These are phyloP conservation scores for Smittia aterrima DNA, from an alignment of 2,888 invertebrate genomes.

Conservation along the genomic window DNA sequence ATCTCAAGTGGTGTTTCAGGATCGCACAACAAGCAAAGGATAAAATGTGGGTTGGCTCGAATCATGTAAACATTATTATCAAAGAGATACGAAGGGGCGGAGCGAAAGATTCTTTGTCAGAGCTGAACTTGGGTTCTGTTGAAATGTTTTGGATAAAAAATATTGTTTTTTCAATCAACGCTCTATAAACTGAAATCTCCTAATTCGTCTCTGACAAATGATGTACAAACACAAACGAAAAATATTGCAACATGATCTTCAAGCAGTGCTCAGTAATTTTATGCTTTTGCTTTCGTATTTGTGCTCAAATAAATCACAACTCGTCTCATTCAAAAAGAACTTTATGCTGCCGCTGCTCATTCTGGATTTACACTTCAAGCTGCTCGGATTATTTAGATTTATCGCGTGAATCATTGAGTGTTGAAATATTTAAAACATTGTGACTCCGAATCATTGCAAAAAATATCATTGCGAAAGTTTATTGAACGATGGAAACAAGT, in stretches of 20 bases:
- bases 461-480: neutral
- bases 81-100: neutral
- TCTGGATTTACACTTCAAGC: neutral
- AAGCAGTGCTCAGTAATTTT: neutral
- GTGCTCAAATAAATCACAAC: slow-evolving; percentile 4
- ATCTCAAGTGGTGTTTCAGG: neutral
- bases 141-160: no score
- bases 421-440: neutral
- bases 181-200: neutral
- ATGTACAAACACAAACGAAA: neutral
- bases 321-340: neutral
- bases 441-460: neutral
- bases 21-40: neutral
- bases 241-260: neutral
- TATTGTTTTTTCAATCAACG: no score
- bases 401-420: neutral
- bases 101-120: neutral
- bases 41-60: neutral
- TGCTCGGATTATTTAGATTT: neutral
- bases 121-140: neutral
- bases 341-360: neutral
- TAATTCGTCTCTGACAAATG: neutral
- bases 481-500: neutral
- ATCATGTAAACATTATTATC: neutral
- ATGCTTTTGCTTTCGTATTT: neutral